Evolutionary conservation across 2,888 invertebrate genomes (phyloP), one percentile per base, ranked within the genome.

Genomic region (Ichneumoninae sp.): DNA sequence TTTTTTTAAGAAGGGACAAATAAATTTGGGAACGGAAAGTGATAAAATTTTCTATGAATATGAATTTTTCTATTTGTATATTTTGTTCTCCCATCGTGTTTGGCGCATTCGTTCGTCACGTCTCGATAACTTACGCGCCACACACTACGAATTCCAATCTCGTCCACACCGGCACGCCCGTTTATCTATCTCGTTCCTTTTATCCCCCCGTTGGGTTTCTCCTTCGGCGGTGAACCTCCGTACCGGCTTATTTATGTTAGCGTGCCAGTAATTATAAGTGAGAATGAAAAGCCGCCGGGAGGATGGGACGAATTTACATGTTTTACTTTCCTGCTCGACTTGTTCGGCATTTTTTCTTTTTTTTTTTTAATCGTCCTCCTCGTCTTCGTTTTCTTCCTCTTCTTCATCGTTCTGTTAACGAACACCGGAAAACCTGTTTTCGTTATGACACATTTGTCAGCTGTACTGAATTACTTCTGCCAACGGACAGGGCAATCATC

Each of bases 211-310:
- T 83, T 80, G 78, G 52, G 69, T 74, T 74, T 79, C 50, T 30
- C 50, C 71, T 65, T 76, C 44, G 36, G 74, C 76, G 57, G 40
- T 26, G 16, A 63, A 66, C 68, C 78, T 81, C 77, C 85, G 85
- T 85, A 85, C 84, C 81, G 85, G 83, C 81, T 89, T 90, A 90
- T 91, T 92, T 91, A 90, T 90, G 89, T 84, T 89, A 88, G 87
- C 87, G 88, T 86, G 84, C 66, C 77, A 83, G 88, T 91, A 91
- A 92, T 92, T 91, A 91, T 89, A 88, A 89, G 88, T 87, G 87
- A 87, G 88, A 88, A 89, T 86, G 87, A 89, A 88, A 88, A 85
- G 87, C 84, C 82, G 85, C 77, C 82, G 83, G 83, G 86, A 89
- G 81, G 87, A 87, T 87, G 87, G 80, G 83, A 73, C 52, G 63